Base-by-base conservation (phyloP, 2,888 invertebrate genomes). In the Meta bourneti region DNA sequence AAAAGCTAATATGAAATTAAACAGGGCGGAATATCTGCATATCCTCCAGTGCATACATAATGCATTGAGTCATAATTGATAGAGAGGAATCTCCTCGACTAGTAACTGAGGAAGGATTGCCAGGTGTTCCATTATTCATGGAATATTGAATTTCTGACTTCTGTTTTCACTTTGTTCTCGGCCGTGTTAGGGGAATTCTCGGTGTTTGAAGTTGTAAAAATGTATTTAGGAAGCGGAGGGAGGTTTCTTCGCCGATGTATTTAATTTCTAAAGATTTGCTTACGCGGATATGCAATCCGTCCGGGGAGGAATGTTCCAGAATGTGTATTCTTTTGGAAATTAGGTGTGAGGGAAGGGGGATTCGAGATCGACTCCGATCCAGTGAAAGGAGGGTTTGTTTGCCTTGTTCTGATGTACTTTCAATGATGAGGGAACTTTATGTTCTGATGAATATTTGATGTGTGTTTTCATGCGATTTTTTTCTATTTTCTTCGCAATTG, bases 31-130 rank as follows among this genome's bases (percentile, higher is more conserved):
- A 51, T 74, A 81, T 81, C 81, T 81, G 81, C 88, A 81, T 81
- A 49, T 75, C 75, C 49, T 51, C n/a, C 69, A 19, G 19, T 75
- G 88, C 88, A 88, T 88, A 81, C 81, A 88, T 88, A 88, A 88
- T 88, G 49, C 48, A 88, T 88, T 82, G 88, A 88, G 81, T 88
- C 75, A 80, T 88, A 88, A 88, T 88, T 88, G 88, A 88, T 88
- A 75, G 88, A 88, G 88, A 88, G 69, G 20, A 72, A 71, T 54
- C 61, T 51, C 61, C 61, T 9, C 72, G 51, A 49, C 71, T 54
- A 19, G n/a, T 19, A 48, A 74, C 51, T 16, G 6, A 49, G 77
- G 69, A 70, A 70, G 70, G 86, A 51, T 69, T 78, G 61, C 61
- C 11, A 70, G 86, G 69, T 78, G 78, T 52, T 87, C 88, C 88